phyloP scores from a whole-genome alignment of 2,113 vertebrate genomes.

The Hemicordylus capensis region DNA sequence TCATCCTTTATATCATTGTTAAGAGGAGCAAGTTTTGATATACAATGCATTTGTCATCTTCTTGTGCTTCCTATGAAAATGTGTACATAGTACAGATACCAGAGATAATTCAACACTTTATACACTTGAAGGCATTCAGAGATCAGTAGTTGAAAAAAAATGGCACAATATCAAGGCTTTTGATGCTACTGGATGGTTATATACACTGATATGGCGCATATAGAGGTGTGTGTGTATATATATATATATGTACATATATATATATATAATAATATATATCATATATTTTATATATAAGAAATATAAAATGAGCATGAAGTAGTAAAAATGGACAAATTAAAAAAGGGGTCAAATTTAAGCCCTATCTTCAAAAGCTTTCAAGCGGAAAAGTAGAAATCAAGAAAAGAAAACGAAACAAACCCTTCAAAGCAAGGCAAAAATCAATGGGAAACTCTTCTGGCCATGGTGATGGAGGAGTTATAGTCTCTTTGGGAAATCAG shows the following conservation, averaged over 20 bases:
- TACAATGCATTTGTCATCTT: constrained; percentile 85
- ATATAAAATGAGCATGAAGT: constrained; percentile 79
- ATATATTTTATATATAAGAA: constrained; percentile 78
- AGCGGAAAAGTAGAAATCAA: constrained; percentile 51
- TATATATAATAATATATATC: constrained; percentile 80
- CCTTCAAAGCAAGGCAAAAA: constrained; percentile 26
- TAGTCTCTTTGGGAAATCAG: constrained; percentile 62
- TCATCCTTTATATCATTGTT: constrained; percentile 83
- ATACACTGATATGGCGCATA: constrained; percentile 72
- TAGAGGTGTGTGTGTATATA: constrained; percentile 61
- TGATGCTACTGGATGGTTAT: constrained; percentile 71
- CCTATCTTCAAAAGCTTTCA: constrained; percentile 69
- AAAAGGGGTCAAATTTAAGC: constrained; percentile 53
- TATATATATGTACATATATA: constrained; percentile 44
- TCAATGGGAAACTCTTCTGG: constrained; percentile 82
- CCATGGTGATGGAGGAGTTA: constrained; percentile 66
- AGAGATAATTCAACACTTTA: constrained; percentile 82
- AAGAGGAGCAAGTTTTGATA: constrained; percentile 80
- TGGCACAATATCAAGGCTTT: constrained; percentile 74
- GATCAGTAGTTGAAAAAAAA: constrained; percentile 66
- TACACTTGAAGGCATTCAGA: constrained; percentile 85
- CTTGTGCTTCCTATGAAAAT: constrained; percentile 88
- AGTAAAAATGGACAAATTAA: constrained; percentile 65
- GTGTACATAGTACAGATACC: constrained; percentile 87
- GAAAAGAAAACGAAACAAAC: constrained; percentile 60